A percentile compares a stretch with the other conserved stretches of the same genome.
phyloP scores from a whole-genome alignment of 2,113 vertebrate genomes.

The Mesocricetus auratus region DNA sequence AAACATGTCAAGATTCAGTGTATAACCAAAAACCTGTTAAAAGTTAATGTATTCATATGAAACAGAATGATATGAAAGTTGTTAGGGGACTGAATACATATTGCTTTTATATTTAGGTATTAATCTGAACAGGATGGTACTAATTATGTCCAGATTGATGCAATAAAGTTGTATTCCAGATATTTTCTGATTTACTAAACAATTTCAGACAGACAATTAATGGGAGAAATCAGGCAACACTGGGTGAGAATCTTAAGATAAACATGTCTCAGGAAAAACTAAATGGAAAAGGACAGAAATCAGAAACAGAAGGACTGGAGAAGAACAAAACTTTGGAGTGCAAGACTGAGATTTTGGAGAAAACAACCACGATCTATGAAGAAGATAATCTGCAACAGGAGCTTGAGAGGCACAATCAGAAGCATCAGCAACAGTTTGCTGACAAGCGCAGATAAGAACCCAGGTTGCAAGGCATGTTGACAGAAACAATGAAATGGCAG shows the following conservation, averaged over 20 bases:
- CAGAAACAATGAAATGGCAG: slow-evolving; percentile 92
- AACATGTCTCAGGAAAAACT: slow-evolving; percentile 86
- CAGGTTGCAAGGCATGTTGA: slow-evolving; percentile 93
- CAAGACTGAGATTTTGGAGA: slow-evolving; percentile 97
- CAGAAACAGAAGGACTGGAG: slow-evolving; percentile 93
- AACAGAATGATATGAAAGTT: slow-evolving; percentile 58
- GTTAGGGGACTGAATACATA: slow-evolving; percentile 18
- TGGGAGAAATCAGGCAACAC: slow-evolving; percentile 36
- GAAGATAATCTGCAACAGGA: slow-evolving; percentile 94
- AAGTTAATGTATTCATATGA: slow-evolving; percentile 47
- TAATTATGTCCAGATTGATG: slow-evolving; percentile 37
- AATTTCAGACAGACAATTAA: slow-evolving; percentile 47
- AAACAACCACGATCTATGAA: slow-evolving; percentile 95
- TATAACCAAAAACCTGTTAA: slow-evolving; percentile 40
- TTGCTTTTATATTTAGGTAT: slow-evolving; percentile 30
- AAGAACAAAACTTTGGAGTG: slow-evolving; percentile 96
- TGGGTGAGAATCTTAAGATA: slow-evolving; percentile 49
- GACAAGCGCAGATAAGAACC: slow-evolving; percentile 94
- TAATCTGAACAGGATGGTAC: slow-evolving; percentile 8
- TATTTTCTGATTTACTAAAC: slow-evolving; percentile 3
- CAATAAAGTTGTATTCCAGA: slow-evolving; percentile 45
- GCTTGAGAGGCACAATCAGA: slow-evolving; percentile 92
- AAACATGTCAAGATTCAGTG: slow-evolving; percentile 18
- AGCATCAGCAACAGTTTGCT: slow-evolving; percentile 91
- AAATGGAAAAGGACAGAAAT: slow-evolving; percentile 90